A percentile compares a stretch with the other conserved stretches of the same genome.
Evolutionary conservation across 2,113 vertebrate species (phyloP).

Genomic region (Lagopus muta): DNA sequence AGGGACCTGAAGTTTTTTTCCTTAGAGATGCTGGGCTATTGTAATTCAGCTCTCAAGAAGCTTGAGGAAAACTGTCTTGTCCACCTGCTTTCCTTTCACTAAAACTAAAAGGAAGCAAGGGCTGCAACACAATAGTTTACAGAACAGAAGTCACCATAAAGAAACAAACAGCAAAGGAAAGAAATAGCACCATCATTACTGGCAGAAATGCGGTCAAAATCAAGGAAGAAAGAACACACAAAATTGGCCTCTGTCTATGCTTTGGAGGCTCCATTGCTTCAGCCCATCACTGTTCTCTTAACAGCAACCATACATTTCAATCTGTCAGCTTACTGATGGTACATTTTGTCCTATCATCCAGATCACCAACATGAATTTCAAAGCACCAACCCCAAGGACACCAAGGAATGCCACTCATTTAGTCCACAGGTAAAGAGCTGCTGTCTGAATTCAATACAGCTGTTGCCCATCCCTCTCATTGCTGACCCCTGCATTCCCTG

Average conservation of each 20-base stretch:
- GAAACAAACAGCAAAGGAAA: neutral
- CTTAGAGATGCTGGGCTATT: neutral
- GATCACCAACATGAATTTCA: neutral
- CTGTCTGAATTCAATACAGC: neutral
- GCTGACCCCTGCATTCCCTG: neutral
- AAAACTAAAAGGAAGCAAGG: neutral
- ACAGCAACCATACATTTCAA: neutral
- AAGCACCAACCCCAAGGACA: neutral
- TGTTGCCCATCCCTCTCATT: neutral
- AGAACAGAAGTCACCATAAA: neutral
- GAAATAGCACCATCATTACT: neutral
- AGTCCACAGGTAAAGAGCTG: neutral
- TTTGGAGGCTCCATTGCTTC: neutral
- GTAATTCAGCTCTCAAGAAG: neutral
- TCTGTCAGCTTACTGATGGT: neutral
- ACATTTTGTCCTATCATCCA: neutral
- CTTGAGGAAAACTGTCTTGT: neutral
- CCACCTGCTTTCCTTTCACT: neutral
- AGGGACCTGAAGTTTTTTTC: neutral
- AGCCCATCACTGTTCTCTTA: neutral
- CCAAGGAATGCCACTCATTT: neutral
- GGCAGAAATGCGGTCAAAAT: neutral
- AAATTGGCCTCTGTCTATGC: neutral
- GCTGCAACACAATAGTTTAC: neutral
- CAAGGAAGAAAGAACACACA: neutral